Base-by-base conservation (phyloP, 2,797 vertebrate species). In the Myripristis murdjan region DNA sequence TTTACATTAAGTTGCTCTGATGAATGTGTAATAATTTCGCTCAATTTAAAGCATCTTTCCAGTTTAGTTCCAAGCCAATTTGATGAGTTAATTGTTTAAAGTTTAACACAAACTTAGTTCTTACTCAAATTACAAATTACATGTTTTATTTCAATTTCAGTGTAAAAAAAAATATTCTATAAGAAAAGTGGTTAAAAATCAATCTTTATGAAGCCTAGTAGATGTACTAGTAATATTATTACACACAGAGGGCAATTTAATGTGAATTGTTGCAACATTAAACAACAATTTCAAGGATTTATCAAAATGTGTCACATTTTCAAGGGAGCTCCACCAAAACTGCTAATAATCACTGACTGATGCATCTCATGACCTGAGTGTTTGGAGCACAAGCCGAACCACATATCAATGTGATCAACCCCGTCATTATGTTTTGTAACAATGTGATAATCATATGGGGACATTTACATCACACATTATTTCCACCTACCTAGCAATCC, bases 311-410 rank as follows among this genome's bases (percentile, higher is more conserved):
- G 63, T 79, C 84, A 92, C 87, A 83, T 87, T 91, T 92, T 87
- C 85, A 91, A 88, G 83, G 91, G 90, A 93, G 55, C 91, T 80
- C 92, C 93, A 93, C 87, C 91, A 92, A 91, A 77, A 69, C 1
- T 56, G 23, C 46, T 52, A 7, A 37, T 51, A 53, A 52, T 51
- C 6, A 59, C 60, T 22, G 41, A 62, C 20, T 10, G 41, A 35
- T 6, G 14, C 12, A 60, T 11, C 1, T 64, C 1, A 26, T 16
- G 0, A 46, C 69, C 20, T 49, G 65, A 62, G 20, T 11, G 24
- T 39, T 53, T 23, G n/a, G 18, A 15, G 49, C 4, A 18, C 41
- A 66, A 39, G 28, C 14, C 41, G 0, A 9, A 5, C 26, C 5
- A 12, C 14, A n/a, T 12, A 16, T 26, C 16, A 31, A 26, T 3